A percentile compares a stretch with the other conserved stretches of the same genome.
Evolutionary conservation across 1,140 invertebrate genomes (phyloP).

Genomic region (Saxidomus purpurata): DNA sequence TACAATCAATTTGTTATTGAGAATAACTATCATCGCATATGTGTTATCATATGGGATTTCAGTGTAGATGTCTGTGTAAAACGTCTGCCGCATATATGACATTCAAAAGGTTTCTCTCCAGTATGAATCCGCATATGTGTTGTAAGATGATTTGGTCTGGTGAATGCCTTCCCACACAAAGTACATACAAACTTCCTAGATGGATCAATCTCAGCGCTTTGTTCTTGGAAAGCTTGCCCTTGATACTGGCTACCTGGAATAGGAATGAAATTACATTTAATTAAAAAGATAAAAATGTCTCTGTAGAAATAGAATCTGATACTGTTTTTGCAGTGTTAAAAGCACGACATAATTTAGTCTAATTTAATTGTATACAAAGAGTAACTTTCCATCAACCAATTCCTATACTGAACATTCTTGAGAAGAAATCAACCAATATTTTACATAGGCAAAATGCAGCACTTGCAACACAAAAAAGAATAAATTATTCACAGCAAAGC

Average conservation of each 20-base stretch:
- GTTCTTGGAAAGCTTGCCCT: neutral
- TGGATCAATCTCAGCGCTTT: too few species aligned
- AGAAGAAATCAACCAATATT: too few species aligned
- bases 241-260: neutral
- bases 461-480: too few species aligned
- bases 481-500: too few species aligned
- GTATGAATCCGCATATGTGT: slow-evolving; percentile 29
- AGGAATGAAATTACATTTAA: neutral
- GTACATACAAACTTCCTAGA: neutral
- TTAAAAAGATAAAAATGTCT: neutral
- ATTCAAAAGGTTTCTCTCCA: slow-evolving; percentile 35
- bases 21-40: slow-evolving; percentile 2
- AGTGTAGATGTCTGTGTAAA: slow-evolving; percentile 37
- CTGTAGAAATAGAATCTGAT: too few species aligned
- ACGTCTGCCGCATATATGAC: neutral
- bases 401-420: too few species aligned
- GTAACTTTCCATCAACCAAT: too few species aligned
- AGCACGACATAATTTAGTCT: too few species aligned
- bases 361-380: too few species aligned
- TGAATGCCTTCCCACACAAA: neutral
- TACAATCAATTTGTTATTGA: too few species aligned
- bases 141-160: neutral
- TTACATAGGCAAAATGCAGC: too few species aligned
- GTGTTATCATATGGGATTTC: slow-evolving; percentile 23
- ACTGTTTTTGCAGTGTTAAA: too few species aligned